Conservation (phyloP, 2,113 vertebrate genomes). For the Nerophis ophidion region DNA sequence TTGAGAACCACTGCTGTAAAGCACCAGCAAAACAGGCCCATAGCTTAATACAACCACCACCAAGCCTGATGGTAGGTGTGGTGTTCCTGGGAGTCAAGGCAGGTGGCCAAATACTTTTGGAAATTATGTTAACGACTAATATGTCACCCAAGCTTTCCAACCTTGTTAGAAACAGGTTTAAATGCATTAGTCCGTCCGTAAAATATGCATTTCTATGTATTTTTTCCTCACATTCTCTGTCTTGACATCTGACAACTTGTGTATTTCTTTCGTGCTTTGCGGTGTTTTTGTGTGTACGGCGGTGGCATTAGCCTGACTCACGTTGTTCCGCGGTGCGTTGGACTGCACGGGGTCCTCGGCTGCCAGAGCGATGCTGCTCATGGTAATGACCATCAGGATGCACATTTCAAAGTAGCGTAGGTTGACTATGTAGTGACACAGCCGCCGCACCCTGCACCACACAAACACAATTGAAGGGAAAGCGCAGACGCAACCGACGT, state of each 20-base stretch:
- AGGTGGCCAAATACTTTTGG: no score
- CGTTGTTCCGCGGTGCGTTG: conserved; percentile 83
- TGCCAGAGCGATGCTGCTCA: conserved; percentile 96
- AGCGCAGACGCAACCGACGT: neutral
- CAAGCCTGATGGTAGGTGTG: no score
- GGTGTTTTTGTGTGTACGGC: conserved; percentile 26
- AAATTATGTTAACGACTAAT: no score
- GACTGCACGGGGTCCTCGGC: conserved; percentile 90
- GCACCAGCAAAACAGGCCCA: no score
- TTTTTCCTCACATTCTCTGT: neutral
- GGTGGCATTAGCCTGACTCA: conserved; percentile 64
- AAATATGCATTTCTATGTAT: no score
- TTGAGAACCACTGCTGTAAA: no score
- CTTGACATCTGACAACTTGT: conserved; percentile 2
- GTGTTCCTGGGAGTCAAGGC: no score
- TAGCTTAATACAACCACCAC: no score
- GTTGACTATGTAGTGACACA: conserved; percentile 93
- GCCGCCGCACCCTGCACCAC: conserved; percentile 79
- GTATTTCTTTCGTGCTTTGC: conserved; percentile 10
- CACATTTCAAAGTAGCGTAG: conserved; percentile 96
- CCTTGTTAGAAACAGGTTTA: no score
- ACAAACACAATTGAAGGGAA: conserved; percentile 6
- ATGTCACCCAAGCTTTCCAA: no score
- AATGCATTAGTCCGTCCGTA: no score
- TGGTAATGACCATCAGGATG: conserved; percentile 90